Percentiles rank a stretch among this genome's conserved stretches.
These are phyloP conservation scores for Andrena bucephala DNA, from an alignment of 2,888 invertebrate genomes.

Conservation along the genomic window DNA sequence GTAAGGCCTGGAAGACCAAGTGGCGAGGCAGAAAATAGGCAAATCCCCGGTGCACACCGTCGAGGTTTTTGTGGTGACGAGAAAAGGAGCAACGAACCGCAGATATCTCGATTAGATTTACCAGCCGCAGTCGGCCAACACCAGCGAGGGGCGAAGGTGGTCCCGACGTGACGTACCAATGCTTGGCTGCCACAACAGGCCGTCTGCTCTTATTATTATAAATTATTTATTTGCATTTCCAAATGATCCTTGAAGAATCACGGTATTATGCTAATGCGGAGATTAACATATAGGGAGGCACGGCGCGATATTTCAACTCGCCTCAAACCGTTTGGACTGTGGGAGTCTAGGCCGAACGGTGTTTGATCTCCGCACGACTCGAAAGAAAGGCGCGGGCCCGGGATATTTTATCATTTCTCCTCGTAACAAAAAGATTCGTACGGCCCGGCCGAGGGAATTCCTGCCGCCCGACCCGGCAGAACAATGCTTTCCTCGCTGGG, in stretches of 20 bases:
- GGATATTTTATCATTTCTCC: constrained; percentile 75
- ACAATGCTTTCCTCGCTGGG: constrained; percentile 64
- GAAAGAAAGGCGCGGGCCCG: constrained; percentile 70
- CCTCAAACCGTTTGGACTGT: constrained; percentile 74
- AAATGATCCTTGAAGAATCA: constrained; percentile 85
- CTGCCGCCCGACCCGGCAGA: constrained; percentile 49
- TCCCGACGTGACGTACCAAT: constrained; percentile 68
- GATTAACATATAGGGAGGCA: constrained; percentile 84
- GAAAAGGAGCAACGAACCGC: constrained; percentile 62
- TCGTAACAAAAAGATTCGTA: constrained; percentile 61
- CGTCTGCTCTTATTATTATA: constrained; percentile 83
- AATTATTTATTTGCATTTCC: constrained; percentile 85
- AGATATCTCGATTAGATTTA: constrained; percentile 70
- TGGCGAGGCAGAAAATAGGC: constrained; percentile 55
- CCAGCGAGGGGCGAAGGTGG: constrained; percentile 56
- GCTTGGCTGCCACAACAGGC: constrained; percentile 70
- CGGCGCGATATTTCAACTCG: constrained; percentile 84
- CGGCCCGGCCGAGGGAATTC: constrained; percentile 60
- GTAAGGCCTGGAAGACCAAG: neutral
- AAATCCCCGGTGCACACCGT: constrained; percentile 33
- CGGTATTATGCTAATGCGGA: constrained; percentile 84
- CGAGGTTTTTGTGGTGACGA: constrained; percentile 50
- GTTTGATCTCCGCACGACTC: constrained; percentile 75
- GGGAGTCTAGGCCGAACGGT: constrained; percentile 74
- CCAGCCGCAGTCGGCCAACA: constrained; percentile 25